Conservation (phyloP, 2,888 invertebrate genomes). For the Megalurothrips usitatus region DNA sequence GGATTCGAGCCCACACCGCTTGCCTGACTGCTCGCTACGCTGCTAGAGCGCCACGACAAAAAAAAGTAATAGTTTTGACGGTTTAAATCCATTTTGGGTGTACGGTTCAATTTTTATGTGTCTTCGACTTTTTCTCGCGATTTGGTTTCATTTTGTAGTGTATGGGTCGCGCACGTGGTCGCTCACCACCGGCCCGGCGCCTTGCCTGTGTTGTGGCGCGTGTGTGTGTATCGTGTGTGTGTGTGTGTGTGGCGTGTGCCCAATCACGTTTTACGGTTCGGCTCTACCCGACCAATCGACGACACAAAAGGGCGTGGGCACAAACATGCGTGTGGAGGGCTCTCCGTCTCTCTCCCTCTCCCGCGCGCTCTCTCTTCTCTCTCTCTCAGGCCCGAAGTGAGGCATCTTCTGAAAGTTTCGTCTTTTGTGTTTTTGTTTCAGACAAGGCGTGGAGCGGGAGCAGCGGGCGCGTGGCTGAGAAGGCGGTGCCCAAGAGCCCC, state of each 20-base stretch:
- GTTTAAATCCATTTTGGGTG: too few relatives aligned
- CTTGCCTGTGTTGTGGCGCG: background rate
- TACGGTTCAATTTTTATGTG: background rate
- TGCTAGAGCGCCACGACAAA: too few relatives aligned
- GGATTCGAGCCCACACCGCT: too few relatives aligned
- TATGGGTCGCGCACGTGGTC: background rate
- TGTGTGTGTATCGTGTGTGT: background rate
- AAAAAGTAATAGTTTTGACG: too few relatives aligned
- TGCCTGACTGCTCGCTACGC: too few relatives aligned
- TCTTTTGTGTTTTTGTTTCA: background rate
- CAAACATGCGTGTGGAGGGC: too few relatives aligned
- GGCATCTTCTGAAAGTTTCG: too few relatives aligned
- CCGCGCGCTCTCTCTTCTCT: too few relatives aligned
- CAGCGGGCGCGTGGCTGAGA: background rate
- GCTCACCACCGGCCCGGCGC: background rate
- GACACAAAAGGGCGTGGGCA: background rate
- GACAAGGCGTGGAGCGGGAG: slow-evolving; percentile 16
- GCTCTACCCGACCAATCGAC: background rate
- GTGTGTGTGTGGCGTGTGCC: background rate
- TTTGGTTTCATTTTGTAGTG: background rate
- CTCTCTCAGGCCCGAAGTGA: too few relatives aligned
- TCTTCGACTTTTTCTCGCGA: background rate
- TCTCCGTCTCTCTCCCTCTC: too few relatives aligned
- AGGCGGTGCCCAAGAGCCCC: background rate
- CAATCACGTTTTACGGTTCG: background rate